Base-by-base conservation (phyloP, 23 tunicate genomes). In the Clavelina lepadiformis region DNA sequence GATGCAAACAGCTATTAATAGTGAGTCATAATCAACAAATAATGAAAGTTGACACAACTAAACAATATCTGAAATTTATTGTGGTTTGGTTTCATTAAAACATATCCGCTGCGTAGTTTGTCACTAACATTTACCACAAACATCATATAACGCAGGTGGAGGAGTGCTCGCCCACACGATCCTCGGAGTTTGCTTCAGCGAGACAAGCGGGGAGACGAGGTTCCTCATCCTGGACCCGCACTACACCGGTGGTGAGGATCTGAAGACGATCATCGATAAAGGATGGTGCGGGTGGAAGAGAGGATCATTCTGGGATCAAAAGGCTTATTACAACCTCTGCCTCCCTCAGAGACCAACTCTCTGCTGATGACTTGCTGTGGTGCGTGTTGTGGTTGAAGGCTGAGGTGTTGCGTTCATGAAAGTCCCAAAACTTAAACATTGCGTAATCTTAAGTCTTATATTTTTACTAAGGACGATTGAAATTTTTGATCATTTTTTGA, bases 121-220 rank as follows among this genome's bases (percentile, higher is more conserved):
- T n/a, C n/a, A n/a, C n/a, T n/a, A n/a, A n/a, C n/a, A n/a, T n/a
- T n/a, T n/a, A n/a, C n/a, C n/a, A n/a, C n/a, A n/a, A n/a, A n/a
- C n/a, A 11, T 41, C 49, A 15, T 41, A 27, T 6, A 15, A 5
- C 3, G 19, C 52, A 82, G 89, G 99, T 28, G 99, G 99, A 3
- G 99, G 99, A 11, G 99, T 94, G 8, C 63, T 94, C 21, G 99
- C 99, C 3, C 99, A 94, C 71, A 87, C 95, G 5, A 86, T 94
- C 28, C 79, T 94, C 21, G 99, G 99, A 7, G 95, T 94, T 30
- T 73, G 82, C 54, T 94, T 87, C 67, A 83, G 75, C 30, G 91
- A 80, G 31, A 51, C 65, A 5, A 86, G 81, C 1, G 91, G 99
- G 18, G 81, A 80, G 8, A 80, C 91, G 0, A 35, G 30, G 33